These are phyloP conservation scores for Ambastaia sidthimunki DNA, from an alignment of 2,797 vertebrate species.

Conservation along the genomic window DNA sequence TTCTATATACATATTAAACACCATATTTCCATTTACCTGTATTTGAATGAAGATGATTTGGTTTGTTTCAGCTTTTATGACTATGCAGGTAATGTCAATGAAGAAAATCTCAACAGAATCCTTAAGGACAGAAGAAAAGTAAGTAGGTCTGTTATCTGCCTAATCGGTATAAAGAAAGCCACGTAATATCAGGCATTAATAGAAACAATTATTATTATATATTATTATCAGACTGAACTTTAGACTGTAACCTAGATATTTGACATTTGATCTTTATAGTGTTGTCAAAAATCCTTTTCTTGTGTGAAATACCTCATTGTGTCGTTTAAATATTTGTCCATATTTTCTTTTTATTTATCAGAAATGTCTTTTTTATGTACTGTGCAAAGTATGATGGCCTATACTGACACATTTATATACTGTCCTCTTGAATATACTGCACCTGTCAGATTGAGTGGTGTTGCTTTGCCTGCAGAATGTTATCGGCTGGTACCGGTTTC, in stretches of 20 bases:
- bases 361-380: too few species aligned
- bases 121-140: constrained; percentile 98
- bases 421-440: not conserved
- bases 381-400: too few species aligned
- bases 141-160: constrained; percentile 64
- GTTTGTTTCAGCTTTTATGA: constrained; percentile 92
- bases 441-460: not conserved
- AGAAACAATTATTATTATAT: too few species aligned
- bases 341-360: too few species aligned
- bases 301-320: too few species aligned
- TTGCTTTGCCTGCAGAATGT: constrained; percentile 80
- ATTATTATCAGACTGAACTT: too few species aligned
- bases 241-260: too few species aligned
- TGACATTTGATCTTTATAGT: too few species aligned
- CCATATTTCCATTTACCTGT: not conserved
- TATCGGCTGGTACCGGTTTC: constrained; percentile 98
- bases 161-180: not conserved
- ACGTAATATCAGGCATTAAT: not conserved
- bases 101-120: constrained; percentile 94
- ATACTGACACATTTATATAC: not conserved
- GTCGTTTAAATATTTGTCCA: too few species aligned
- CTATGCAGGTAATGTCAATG: constrained; percentile 93
- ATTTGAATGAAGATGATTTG: constrained; percentile 35
- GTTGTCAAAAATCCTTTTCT: too few species aligned
- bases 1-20: not conserved